These are phyloP conservation scores for Stegodyphus dumicola DNA, from an alignment of 1,140 invertebrate species.

Conservation along the genomic window DNA sequence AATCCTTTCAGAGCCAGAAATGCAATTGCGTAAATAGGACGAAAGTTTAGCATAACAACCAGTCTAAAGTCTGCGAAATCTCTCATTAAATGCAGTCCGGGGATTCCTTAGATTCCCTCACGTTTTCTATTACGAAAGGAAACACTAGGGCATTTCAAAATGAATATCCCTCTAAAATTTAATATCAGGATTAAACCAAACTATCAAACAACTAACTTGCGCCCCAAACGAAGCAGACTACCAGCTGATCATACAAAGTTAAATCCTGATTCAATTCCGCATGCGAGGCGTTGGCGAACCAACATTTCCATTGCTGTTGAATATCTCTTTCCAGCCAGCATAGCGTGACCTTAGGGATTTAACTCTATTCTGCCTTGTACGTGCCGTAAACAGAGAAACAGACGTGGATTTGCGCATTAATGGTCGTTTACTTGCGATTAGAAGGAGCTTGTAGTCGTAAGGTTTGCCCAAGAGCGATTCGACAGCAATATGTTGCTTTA, in stretches of 20 bases:
- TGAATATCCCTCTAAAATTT: too few species aligned
- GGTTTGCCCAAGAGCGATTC: not conserved
- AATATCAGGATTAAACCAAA: too few species aligned
- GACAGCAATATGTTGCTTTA: not conserved
- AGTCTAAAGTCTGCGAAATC: too few species aligned
- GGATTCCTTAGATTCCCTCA: too few species aligned
- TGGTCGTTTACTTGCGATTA: slow-evolving; percentile 25
- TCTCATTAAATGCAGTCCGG: too few species aligned
- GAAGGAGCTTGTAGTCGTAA: not conserved
- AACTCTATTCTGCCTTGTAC: slow-evolving; percentile 1
- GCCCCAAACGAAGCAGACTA: too few species aligned
- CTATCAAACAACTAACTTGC: too few species aligned
- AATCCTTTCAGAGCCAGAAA: too few species aligned
- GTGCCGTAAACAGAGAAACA: slow-evolving; percentile 22
- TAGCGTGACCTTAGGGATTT: slow-evolving; percentile 24
- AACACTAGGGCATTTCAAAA: too few species aligned
- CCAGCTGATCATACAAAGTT: not conserved
- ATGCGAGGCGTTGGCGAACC: not conserved
- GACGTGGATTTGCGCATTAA: slow-evolving; percentile 5
- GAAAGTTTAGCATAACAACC: too few species aligned
- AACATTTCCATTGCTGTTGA: not conserved
- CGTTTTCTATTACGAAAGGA: too few species aligned
- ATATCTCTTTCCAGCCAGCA: not conserved
- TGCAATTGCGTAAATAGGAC: too few species aligned
- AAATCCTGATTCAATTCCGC: slow-evolving; percentile 4